Base-by-base conservation (phyloP, 2,113 vertebrate genomes). In the Apteryx mantelli region DNA sequence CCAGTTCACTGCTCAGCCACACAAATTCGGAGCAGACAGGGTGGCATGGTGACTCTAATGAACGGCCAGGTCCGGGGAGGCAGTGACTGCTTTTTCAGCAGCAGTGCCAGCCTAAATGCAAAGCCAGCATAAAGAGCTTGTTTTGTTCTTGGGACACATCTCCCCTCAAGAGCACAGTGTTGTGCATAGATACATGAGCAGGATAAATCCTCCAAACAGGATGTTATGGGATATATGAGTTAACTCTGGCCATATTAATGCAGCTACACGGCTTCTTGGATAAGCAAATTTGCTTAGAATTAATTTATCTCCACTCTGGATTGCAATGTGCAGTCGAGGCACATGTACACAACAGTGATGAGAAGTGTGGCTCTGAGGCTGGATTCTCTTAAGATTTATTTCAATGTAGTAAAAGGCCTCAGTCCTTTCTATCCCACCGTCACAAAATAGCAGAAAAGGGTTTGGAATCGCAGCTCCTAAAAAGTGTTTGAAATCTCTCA, bases 1-100 rank as follows among this genome's bases (percentile, higher is more conserved):
- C 18, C 18, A 0, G 1, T 19, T 48, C 18, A 14, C 30, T 28
- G 74, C 0, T 1, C 32, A 21, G 40, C 46, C 18, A 19, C 46
- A 48, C 46, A 48, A 48, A 42, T 34, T 5, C 19, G 32, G 56
- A 60, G 66, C 71, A 13, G 53, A n/a, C 30, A 5, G 34, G 48
- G 21, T 40, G 48, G 5, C 68, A 25, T 1, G 2, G n/a, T 22
- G 61, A 40, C 32, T 52, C 32, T 2, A 24, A 11, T 2, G 28
- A 55, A 26, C 0, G 40, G 24, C 73, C 40, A 10, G 65, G 53
- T 77, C 76, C 0, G 1, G 21, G 42, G 26, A 14, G 8, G 38
- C n/a, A 46, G 12, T 5, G 2, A 4, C 36, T 38, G 36, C 75
- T 69, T 63, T 56, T 55, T 61, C 60, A 55, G 88, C 52, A 4